A percentile compares a stretch with the other conserved stretches of the same genome.
Conservation (phyloP, 2,888 invertebrate species). For the Eurytoma adleriae region DNA sequence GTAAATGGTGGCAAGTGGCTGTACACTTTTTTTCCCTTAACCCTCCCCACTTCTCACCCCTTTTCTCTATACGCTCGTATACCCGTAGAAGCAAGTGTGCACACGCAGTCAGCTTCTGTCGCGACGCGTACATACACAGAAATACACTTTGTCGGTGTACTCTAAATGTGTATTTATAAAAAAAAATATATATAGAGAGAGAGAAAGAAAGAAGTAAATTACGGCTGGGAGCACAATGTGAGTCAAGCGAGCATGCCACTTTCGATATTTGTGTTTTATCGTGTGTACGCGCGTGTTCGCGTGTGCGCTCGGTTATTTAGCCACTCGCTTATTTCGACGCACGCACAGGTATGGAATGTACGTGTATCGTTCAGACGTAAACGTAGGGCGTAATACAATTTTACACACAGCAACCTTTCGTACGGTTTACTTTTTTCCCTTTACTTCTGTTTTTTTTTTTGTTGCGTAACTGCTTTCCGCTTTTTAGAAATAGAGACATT, state of each 20-base stretch:
- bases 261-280: neutral
- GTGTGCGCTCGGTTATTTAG: conserved; percentile 27
- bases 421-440: conserved; percentile 3
- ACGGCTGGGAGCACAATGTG: conserved; percentile 19
- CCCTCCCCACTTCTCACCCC: neutral
- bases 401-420: too few relatives aligned
- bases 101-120: neutral
- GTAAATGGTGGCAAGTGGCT: conserved; percentile 38
- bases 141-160: neutral
- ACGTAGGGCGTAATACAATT: conserved; percentile 27
- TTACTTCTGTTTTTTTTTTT: neutral
- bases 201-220: conserved; percentile 16
- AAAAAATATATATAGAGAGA: neutral
- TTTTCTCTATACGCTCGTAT: neutral
- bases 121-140: neutral
- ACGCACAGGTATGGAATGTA: conserved; percentile 39
- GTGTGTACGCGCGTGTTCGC: neutral
- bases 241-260: conserved; percentile 20
- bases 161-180: conserved; percentile 10
- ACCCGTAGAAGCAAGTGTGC: conserved; percentile 3
- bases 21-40: neutral
- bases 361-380: conserved; percentile 41
- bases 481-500: neutral
- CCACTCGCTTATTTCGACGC: conserved; percentile 43
- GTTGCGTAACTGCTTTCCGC: neutral